phyloP scores from a whole-genome alignment of 2,888 invertebrate genomes.

The Nezara viridula region DNA sequence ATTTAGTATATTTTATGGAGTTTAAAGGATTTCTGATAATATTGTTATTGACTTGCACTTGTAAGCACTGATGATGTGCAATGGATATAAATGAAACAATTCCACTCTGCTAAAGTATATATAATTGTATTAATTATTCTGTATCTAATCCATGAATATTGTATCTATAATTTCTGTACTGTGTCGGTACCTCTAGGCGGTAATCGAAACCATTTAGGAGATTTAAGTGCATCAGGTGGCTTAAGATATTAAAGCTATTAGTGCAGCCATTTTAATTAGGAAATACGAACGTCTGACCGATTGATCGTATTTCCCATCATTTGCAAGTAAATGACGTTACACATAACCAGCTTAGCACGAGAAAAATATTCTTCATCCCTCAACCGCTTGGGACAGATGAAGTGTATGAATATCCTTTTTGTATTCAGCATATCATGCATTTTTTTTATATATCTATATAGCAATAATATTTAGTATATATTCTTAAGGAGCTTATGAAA shows the following conservation, averaged over 20 bases:
- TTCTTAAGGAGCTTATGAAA: neutral
- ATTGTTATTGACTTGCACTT: no score
- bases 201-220: neutral
- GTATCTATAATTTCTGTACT: neutral
- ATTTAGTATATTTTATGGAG: no score
- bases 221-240: constrained; percentile 3
- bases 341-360: neutral
- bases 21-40: no score
- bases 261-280: constrained; percentile 11
- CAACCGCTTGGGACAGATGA: neutral
- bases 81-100: no score
- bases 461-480: neutral
- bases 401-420: neutral
- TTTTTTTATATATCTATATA: neutral
- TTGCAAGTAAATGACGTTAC: constrained; percentile 13
- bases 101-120: no score
- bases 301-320: neutral
- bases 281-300: neutral
- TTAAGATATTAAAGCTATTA: constrained; percentile 9
- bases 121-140: neutral
- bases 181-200: neutral
- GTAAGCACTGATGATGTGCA: no score
- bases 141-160: neutral
- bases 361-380: neutral
- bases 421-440: neutral